Conservation (phyloP, 2,888 invertebrate genomes). For the Ophonus ardosiacus region DNA sequence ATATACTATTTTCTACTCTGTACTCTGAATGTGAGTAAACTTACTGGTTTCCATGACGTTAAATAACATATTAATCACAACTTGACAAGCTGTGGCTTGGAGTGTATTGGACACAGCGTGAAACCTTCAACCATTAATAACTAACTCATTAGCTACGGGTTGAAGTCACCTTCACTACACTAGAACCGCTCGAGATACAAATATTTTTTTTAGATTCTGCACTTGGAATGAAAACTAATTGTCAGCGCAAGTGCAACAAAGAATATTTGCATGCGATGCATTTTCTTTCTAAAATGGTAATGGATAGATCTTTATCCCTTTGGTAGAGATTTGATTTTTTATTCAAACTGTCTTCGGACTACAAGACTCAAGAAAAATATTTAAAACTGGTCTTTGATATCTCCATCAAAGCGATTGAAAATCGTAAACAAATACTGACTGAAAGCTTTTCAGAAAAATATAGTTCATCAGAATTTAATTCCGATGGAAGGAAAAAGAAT, state of each 20-base stretch:
- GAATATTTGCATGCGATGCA: constrained; percentile 76
- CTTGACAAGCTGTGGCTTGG: too few species aligned
- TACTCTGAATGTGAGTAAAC: too few species aligned
- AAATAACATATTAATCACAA: too few species aligned
- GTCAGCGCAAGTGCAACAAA: constrained; percentile 72
- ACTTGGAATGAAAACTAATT: constrained; percentile 77
- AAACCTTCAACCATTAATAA: too few species aligned
- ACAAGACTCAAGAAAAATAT: constrained; percentile 19
- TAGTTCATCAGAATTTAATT: not conserved
- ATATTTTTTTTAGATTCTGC: constrained; percentile 79
- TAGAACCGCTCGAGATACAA: too few species aligned
- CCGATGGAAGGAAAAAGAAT: not conserved
- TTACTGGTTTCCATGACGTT: too few species aligned
- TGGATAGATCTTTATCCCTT: not conserved
- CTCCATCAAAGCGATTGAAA: constrained; percentile 2
- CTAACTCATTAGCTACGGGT: too few species aligned
- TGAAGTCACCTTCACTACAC: too few species aligned
- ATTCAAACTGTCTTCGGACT: not conserved
- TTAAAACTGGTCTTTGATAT: constrained; percentile 13
- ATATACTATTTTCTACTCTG: too few species aligned
- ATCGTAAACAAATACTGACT: constrained; percentile 21
- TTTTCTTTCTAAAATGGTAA: constrained; percentile 5
- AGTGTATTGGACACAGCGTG: too few species aligned
- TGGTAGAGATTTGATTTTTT: constrained; percentile 41
- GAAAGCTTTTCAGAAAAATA: too few species aligned